Conservation (phyloP, 1,140 invertebrate genomes). For the Lordiphosa mommai region DNA sequence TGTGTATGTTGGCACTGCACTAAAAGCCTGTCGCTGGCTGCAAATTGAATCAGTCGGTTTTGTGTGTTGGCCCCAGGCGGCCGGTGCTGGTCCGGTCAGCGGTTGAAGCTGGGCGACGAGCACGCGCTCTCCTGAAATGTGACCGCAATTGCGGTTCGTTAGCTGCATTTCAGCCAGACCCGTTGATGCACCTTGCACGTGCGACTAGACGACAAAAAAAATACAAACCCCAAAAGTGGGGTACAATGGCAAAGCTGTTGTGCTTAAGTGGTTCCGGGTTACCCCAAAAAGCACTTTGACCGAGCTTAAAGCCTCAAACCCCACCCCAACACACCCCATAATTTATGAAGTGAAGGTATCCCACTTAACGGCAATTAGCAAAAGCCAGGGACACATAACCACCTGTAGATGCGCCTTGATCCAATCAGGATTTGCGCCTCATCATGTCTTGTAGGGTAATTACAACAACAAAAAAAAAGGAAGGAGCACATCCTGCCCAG, state of each 20-base stretch:
- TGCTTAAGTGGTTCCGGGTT: conserved; percentile 63
- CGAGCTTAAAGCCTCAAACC: conserved; percentile 17
- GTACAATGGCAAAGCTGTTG: conserved; percentile 57
- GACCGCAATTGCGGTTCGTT: conserved; percentile 77
- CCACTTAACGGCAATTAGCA: conserved; percentile 71
- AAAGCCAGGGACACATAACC: conserved; percentile 13
- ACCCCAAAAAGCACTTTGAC: conserved; percentile 74
- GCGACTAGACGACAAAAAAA: conserved; percentile 11
- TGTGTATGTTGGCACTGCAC: conserved; percentile 32
- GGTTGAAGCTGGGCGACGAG: conserved; percentile 36
- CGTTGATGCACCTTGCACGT: conserved; percentile 34
- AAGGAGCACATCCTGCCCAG: conserved; percentile 33
- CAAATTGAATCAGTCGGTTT: conserved; percentile 65
- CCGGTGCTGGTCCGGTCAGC: conserved; percentile 17
- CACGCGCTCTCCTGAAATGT: conserved; percentile 70
- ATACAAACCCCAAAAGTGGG: conserved; percentile 18
- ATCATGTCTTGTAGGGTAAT: conserved; percentile 49
- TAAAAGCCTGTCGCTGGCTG: conserved; percentile 70
- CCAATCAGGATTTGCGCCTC: conserved; percentile 44
- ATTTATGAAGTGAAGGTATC: conserved; percentile 50
- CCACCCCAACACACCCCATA: conserved; percentile 12
- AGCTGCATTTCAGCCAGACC: conserved; percentile 72
- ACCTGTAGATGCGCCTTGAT: conserved; percentile 41
- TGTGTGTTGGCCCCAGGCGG: conserved; percentile 12
- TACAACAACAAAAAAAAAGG: conserved; percentile 36